phyloP scores from a whole-genome alignment of 2,888 invertebrate species.

The Teleogryllus oceanicus region DNA sequence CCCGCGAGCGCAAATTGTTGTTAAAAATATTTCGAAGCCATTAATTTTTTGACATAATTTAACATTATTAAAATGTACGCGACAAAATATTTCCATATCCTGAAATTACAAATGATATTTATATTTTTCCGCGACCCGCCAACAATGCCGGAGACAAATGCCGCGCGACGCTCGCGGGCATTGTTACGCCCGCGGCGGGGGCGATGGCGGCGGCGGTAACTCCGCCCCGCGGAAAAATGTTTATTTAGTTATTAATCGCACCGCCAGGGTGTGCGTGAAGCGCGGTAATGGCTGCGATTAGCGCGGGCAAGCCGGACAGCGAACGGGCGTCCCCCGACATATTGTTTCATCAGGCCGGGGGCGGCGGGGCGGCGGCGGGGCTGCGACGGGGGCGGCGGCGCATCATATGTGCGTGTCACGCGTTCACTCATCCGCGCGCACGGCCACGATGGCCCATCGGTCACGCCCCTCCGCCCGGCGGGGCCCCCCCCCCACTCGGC shows the following conservation, averaged over 20 bases:
- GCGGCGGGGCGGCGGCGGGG: neutral
- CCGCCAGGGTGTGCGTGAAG: conserved; percentile 18
- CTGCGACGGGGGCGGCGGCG: neutral
- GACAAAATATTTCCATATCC: conserved; percentile 8
- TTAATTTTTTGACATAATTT: conserved; percentile 10
- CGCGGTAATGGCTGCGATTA: conserved; percentile 18
- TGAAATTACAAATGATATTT: conserved; percentile 18
- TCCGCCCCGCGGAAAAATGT: conserved; percentile 18
- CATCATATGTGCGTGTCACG: conserved; percentile 18
- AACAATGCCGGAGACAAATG: conserved; percentile 18
- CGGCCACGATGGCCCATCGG: conserved; percentile 18
- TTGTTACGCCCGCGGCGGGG: neutral
- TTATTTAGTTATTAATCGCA: conserved; percentile 7
- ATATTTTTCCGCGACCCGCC: neutral
- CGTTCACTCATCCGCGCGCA: conserved; percentile 1
- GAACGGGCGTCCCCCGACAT: conserved; percentile 9
- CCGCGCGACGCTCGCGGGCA: neutral
- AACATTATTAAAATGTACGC: conserved; percentile 9
- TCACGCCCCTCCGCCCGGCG: neutral
- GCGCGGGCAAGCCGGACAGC: neutral
- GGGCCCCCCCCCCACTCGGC: no score
- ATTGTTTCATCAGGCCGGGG: conserved; percentile 18
- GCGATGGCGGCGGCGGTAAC: neutral
- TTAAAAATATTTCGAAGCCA: conserved; percentile 9
- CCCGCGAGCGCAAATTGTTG: neutral